Evolutionary conservation across 2,113 vertebrate genomes (phyloP), one percentile per base, ranked within the genome.

Genomic region (Poeciliopsis retropinna): DNA sequence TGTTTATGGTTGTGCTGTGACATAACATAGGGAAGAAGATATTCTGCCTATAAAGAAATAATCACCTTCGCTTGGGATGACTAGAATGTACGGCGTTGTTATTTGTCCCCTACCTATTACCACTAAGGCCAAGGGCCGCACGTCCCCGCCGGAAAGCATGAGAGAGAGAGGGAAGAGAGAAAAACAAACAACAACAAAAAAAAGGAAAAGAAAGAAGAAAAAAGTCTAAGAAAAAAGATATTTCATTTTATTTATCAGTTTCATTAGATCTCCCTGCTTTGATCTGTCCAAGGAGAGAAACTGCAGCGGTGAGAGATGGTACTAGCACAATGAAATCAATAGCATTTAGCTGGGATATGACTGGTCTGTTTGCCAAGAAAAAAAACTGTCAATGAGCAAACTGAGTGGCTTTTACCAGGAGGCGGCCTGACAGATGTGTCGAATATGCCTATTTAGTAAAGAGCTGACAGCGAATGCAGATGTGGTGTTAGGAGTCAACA

Each of bases 41-140:
- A 91, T 73, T 93, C 88, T 90, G 93, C 89, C 91, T 93, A 91
- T 86, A 81, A 93, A 95, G 87, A 94, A 94, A 96, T 96, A 97
- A 96, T 98, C 97, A 98, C 96, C 96, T 98, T 97, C 96, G 95
- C 96, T 97, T 92, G 96, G 95, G 95, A 98, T 95, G 95, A 95
- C 95, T 96, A 97, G 95, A 68, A 95, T 97, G 94, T 96, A 96
- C 93, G 95, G 90, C 87, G 93, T 97, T 93, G 97, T 98, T 95
- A 95, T 97, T 95, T 97, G 94, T 94, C 96, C 95, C 95, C 97
- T 98, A 96, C 95, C 96, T 96, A 97, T 93, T 95, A 96, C 95
- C 97, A 96, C 96, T 98, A 97, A 97, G 94, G 94, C 95, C 96
- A 96, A 96, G 95, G 93, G 95, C 95, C 95, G 94, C 89, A 88